Conservation (phyloP, 2,113 vertebrate species). For the Cyanoliseus patagonus region DNA sequence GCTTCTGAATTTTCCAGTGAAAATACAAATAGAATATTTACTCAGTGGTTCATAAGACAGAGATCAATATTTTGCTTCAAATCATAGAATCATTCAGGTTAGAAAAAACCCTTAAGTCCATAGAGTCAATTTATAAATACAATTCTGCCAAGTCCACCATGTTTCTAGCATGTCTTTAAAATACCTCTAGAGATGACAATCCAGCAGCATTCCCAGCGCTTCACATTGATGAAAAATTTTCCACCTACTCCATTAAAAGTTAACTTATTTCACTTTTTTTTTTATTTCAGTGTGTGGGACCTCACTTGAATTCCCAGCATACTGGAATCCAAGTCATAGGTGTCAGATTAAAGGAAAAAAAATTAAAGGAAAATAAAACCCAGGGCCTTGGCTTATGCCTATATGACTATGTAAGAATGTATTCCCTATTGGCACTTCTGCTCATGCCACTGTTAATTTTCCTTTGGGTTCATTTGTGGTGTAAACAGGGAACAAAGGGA, state of each 20-base stretch:
- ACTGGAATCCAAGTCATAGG: not conserved
- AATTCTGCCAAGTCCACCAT: not conserved
- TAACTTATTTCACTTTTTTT: not conserved
- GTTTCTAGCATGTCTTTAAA: not conserved
- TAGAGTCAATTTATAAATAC: rapidly evolving
- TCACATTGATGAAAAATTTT: rapidly evolving
- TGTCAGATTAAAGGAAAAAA: not conserved
- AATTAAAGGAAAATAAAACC: not conserved
- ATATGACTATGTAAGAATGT: not conserved
- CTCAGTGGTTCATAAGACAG: rapidly evolving
- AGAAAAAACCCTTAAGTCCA: not conserved
- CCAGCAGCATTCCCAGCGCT: not conserved
- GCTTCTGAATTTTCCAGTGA: not conserved
- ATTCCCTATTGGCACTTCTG: rapidly evolving
- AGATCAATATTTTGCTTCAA: not conserved
- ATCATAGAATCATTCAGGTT: not conserved
- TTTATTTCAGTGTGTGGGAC: not conserved
- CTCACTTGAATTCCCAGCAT: not conserved
- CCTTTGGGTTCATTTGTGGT: not conserved
- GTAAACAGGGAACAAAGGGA: not conserved
- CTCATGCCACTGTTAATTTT: not conserved
- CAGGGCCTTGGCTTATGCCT: not conserved
- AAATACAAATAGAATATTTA: not conserved
- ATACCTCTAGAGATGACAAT: not conserved
- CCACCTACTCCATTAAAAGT: not conserved